A percentile compares a stretch with the other conserved stretches of the same genome.
Evolutionary conservation across 2,797 vertebrate species (phyloP).

Genomic region (Sebastes umbrosus): DNA sequence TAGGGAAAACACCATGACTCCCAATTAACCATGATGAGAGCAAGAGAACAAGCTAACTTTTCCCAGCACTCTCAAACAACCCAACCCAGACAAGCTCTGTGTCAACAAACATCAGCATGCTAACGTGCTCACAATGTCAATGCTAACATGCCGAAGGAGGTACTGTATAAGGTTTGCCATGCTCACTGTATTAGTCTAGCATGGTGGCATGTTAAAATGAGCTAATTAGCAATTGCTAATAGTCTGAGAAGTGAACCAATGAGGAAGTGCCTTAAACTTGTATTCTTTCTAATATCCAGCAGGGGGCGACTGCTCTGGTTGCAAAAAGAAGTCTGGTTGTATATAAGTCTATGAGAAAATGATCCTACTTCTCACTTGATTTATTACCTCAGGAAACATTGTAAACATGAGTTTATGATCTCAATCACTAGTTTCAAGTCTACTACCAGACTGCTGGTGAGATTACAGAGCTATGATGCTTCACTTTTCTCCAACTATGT

Average conservation of each 20-base stretch:
- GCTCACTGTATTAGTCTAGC: neutral
- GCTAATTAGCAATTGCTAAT: neutral
- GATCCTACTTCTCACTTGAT: no score
- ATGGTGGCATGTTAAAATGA: neutral
- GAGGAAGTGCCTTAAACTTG: no score
- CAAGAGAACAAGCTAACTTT: neutral
- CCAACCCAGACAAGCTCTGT: neutral
- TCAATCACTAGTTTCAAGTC: no score
- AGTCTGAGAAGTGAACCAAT: no score
- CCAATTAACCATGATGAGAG: neutral
- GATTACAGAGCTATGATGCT: neutral
- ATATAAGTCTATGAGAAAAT: no score
- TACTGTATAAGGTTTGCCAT: neutral
- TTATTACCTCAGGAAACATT: no score
- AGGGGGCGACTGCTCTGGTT: no score
- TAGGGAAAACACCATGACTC: constrained; percentile 3
- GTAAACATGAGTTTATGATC: no score
- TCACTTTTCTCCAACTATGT: neutral
- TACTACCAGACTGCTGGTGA: neutral
- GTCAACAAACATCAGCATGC: neutral
- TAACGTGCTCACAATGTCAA: neutral
- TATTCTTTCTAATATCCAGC: no score
- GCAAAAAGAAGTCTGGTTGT: no score
- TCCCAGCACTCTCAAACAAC: neutral
- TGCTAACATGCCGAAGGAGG: neutral